Evolutionary conservation across 2,888 invertebrate species (phyloP).

Genomic region (Dichetophora obliterata): DNA sequence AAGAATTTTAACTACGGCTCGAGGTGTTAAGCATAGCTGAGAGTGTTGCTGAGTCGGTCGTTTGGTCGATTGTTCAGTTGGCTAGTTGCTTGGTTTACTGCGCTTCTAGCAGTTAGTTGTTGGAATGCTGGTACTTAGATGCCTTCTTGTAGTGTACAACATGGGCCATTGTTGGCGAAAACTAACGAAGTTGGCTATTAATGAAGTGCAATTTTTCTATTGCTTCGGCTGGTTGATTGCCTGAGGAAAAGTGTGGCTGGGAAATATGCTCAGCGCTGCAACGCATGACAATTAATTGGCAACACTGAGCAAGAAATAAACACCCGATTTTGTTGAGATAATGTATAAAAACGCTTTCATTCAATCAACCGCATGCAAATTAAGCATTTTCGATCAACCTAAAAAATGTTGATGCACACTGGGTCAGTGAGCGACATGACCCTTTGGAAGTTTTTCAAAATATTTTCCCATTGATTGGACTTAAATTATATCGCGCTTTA

Average conservation of each 20-base stretch:
- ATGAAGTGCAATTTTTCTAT: conserved; percentile 1
- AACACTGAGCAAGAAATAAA: neutral
- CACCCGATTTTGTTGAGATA: no score
- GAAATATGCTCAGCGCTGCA: neutral
- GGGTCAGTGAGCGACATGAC: conserved; percentile 6
- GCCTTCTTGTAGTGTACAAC: neutral
- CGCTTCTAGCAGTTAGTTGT: neutral
- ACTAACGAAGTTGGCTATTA: neutral
- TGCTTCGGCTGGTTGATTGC: neutral
- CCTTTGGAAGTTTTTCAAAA: neutral
- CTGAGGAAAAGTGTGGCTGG: neutral
- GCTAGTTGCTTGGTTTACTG: neutral
- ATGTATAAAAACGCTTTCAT: neutral
- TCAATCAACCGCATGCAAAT: neutral
- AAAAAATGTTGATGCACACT: neutral
- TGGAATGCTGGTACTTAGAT: conserved; percentile 23
- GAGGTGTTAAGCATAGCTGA: conserved; percentile 21
- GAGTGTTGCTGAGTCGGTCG: conserved; percentile 1
- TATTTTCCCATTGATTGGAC: neutral
- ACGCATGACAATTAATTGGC: conserved; percentile 29
- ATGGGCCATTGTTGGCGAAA: conserved; percentile 1
- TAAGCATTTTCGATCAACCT: neutral
- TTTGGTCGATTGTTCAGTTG: neutral
- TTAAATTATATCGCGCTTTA: conserved; percentile 17
- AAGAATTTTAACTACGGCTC: conserved; percentile 25